phyloP scores from a whole-genome alignment of 1,140 invertebrate species.

The Drosophila albomicans region DNA sequence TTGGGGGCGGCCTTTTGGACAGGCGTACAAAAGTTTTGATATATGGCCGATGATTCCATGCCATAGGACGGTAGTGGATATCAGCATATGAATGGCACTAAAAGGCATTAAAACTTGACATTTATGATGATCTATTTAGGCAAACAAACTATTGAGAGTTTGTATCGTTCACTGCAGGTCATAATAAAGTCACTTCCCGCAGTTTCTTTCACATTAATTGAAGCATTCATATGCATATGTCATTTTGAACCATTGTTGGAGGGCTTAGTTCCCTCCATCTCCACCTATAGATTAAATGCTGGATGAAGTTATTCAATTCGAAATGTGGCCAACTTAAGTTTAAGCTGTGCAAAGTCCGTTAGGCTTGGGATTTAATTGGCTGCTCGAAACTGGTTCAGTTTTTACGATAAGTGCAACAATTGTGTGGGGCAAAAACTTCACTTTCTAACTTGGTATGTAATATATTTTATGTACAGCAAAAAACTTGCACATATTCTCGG shows the following conservation, averaged over 20 bases:
- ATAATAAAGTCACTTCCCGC: conserved; percentile 79
- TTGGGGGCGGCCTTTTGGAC: conserved; percentile 24
- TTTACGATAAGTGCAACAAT: conserved; percentile 10
- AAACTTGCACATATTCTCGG: not conserved
- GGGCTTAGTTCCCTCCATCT: not conserved
- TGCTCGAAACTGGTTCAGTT: not conserved
- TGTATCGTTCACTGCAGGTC: conserved; percentile 56
- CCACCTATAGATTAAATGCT: conserved; percentile 4
- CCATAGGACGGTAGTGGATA: conserved; percentile 42
- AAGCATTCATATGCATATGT: conserved; percentile 39
- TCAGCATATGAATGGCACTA: conserved; percentile 70
- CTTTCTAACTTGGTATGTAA: conserved; percentile 6
- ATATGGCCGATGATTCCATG: conserved; percentile 41
- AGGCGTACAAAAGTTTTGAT: conserved; percentile 41
- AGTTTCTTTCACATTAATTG: conserved; percentile 36
- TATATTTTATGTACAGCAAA: not conserved
- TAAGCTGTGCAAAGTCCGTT: conserved; percentile 3
- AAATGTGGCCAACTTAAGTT: conserved; percentile 14
- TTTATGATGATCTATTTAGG: conserved; percentile 81
- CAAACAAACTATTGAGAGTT: conserved; percentile 50
- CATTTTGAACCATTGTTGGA: conserved; percentile 16
- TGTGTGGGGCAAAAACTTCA: not conserved
- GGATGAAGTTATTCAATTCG: conserved; percentile 37
- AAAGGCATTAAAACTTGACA: conserved; percentile 65
- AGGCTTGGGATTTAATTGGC: conserved; percentile 2